phyloP scores from a whole-genome alignment of 2,888 invertebrate species.

The Tetrapedia diversipes region DNA sequence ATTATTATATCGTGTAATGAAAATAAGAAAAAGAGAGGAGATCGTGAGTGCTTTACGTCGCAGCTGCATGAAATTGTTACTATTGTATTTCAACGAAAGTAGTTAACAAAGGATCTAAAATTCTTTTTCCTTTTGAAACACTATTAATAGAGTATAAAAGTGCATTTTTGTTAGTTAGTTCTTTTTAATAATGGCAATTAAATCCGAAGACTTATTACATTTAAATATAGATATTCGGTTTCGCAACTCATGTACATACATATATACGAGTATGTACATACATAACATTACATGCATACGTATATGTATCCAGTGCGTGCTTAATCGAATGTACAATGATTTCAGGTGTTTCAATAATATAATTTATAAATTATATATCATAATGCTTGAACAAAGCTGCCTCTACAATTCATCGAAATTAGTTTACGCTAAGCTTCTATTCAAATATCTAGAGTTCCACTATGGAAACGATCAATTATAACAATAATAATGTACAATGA shows the following conservation, averaged over 20 bases:
- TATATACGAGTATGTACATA: neutral
- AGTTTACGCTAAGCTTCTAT: conserved; percentile 42
- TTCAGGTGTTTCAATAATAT: conserved; percentile 19
- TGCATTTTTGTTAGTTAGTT: conserved; percentile 35
- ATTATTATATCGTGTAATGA: conserved; percentile 5
- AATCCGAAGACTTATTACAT: conserved; percentile 16
- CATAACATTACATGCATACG: conserved; percentile 19
- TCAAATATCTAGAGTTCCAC: conserved; percentile 35
- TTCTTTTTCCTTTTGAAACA: neutral
- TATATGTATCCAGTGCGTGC: conserved; percentile 16
- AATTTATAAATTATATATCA: conserved; percentile 29
- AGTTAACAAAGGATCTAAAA: conserved; percentile 23
- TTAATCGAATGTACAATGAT: conserved; percentile 21
- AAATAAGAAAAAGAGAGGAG: neutral
- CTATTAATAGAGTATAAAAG: neutral
- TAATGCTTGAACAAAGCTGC: conserved; percentile 43
- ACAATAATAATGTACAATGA: conserved; percentile 27
- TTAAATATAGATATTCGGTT: conserved; percentile 11
- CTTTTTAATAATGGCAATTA: conserved; percentile 3
- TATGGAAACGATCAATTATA: conserved; percentile 23
- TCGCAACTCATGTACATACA: conserved; percentile 17
- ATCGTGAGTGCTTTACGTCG: conserved; percentile 4
- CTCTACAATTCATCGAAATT: conserved; percentile 48
- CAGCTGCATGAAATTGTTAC: conserved; percentile 3
- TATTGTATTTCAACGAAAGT: conserved; percentile 38